Evolutionary conservation across 2,797 vertebrate species (phyloP).

Genomic region (Dermochelys coriacea): DNA sequence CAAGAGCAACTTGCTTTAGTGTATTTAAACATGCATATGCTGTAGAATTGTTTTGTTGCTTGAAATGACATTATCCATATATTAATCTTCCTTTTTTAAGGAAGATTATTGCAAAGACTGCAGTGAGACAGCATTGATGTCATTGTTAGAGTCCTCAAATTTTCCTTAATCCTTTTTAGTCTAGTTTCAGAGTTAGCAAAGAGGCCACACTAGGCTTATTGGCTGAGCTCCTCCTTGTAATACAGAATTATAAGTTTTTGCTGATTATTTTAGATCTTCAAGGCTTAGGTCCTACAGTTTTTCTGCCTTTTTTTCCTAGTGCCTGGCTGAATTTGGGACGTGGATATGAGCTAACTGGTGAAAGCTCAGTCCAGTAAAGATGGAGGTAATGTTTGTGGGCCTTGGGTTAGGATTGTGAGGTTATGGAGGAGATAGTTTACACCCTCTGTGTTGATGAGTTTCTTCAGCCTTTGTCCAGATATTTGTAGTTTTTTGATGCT

Average conservation of each 20-base stretch:
- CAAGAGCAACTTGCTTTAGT: slow-evolving; percentile 48
- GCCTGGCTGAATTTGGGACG: not conserved
- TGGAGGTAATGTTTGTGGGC: not conserved
- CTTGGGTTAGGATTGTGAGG: not conserved
- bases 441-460: not conserved
- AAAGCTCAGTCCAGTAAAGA: not conserved
- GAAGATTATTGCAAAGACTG: slow-evolving; percentile 20
- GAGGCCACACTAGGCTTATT: slow-evolving; percentile 1
- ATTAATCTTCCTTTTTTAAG: not conserved
- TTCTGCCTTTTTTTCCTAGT: not conserved
- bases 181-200: not conserved
- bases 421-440: accelerated
- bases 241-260: not conserved
- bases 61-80: slow-evolving; percentile 63
- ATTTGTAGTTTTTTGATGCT: not conserved
- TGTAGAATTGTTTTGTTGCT: slow-evolving; percentile 64
- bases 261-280: not conserved
- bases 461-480: not conserved
- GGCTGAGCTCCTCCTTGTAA: not conserved
- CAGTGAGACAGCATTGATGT: not conserved
- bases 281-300: not conserved
- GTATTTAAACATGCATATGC: slow-evolving; percentile 62
- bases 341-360: not conserved
- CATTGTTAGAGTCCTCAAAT: slow-evolving; percentile 31
- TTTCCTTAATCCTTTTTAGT: not conserved